Evolutionary conservation across 2,888 invertebrate genomes (phyloP).

Genomic region (Diadromus collaris): DNA sequence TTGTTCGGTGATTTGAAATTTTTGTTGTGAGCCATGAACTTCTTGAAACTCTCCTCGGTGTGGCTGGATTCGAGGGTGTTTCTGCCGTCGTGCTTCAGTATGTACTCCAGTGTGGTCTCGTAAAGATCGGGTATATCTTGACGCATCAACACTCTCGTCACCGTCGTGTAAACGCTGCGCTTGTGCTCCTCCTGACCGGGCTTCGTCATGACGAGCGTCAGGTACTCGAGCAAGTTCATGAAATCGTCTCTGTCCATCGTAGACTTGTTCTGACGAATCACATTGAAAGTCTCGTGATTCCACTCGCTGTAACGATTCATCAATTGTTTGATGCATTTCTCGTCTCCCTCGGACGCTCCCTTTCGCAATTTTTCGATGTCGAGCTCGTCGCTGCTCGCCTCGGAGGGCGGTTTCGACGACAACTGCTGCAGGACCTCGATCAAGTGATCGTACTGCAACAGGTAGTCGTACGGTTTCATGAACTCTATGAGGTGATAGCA

Average conservation of each 20-base stretch:
- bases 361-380: constrained; percentile 67
- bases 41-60: constrained; percentile 65
- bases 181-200: constrained; percentile 60
- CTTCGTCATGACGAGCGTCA: constrained; percentile 63
- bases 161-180: constrained; percentile 59
- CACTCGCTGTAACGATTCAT: constrained; percentile 71
- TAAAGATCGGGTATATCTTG: constrained; percentile 67
- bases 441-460: constrained; percentile 66
- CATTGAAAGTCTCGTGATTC: constrained; percentile 67
- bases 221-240: constrained; percentile 68
- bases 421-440: constrained; percentile 70
- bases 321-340: constrained; percentile 67
- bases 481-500: constrained; percentile 70
- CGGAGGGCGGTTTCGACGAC: constrained; percentile 67
- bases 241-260: constrained; percentile 68
- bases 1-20: constrained; percentile 62
- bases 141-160: constrained; percentile 63
- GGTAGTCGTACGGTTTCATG: constrained; percentile 58
- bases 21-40: constrained; percentile 66
- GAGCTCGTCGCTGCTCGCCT: constrained; percentile 48
- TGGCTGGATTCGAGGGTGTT: constrained; percentile 65
- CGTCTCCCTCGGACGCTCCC: constrained; percentile 62
- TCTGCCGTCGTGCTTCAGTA: constrained; percentile 67
- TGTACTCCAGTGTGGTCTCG: constrained; percentile 67
- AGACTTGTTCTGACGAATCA: constrained; percentile 58